phyloP scores from a whole-genome alignment of 2,888 invertebrate species.

The Lasioglossum calceatum region DNA sequence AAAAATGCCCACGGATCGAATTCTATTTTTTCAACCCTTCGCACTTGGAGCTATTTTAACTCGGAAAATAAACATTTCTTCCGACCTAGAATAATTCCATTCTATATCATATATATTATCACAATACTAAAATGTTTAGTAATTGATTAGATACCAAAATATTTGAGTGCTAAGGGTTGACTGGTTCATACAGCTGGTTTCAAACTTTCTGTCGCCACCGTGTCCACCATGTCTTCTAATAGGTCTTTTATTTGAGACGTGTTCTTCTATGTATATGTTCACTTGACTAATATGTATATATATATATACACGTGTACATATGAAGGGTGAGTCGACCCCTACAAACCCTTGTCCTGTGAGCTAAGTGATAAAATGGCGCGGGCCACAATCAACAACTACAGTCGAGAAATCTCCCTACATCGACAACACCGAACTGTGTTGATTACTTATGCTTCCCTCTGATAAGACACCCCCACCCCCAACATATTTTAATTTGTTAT shows the following conservation, averaged over 20 bases:
- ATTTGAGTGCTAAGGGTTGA: no score
- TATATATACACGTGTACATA: conserved; percentile 47
- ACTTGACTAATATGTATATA: conserved; percentile 60
- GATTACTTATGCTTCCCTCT: conserved; percentile 21
- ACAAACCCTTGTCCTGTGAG: no score
- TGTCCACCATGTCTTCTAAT: conserved; percentile 54
- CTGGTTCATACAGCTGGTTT: neutral
- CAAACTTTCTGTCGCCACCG: conserved; percentile 34
- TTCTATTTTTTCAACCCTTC: neutral
- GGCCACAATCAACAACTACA: no score
- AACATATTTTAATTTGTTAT: conserved; percentile 43
- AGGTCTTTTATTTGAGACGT: conserved; percentile 40
- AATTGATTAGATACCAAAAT: no score
- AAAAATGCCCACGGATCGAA: neutral
- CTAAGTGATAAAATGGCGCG: no score
- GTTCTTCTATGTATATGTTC: conserved; percentile 47
- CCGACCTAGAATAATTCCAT: no score
- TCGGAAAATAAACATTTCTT: no score
- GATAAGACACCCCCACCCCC: conserved; percentile 1
- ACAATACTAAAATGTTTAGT: no score
- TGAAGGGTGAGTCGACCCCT: conserved; percentile 11
- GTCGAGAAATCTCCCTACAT: conserved; percentile 30
- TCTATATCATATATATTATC: no score
- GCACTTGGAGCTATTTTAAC: no score
- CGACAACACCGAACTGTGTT: conserved; percentile 40